These are phyloP conservation scores for Astyanax mexicanus DNA, from an alignment of 2,797 vertebrate genomes.

Conservation along the genomic window DNA sequence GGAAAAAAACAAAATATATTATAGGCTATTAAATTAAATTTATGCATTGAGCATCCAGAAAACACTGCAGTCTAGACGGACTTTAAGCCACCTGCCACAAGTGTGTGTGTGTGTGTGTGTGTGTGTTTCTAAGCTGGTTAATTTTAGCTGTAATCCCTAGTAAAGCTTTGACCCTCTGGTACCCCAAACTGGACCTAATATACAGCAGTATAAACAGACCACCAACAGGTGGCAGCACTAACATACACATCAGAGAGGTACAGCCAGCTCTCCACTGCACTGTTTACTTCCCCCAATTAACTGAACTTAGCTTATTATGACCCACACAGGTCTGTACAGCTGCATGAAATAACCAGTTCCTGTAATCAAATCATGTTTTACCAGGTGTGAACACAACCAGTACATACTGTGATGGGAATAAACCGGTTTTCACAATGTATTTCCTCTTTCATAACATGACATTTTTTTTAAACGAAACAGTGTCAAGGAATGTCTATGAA, in stretches of 20 bases:
- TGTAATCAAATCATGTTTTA: too few species aligned
- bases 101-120: not conserved
- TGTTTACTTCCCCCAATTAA: too few species aligned
- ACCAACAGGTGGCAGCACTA: conserved; percentile 74
- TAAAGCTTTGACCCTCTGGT: conserved; percentile 60
- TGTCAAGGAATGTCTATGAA: too few species aligned
- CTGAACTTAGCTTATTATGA: too few species aligned
- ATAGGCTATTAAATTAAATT: too few species aligned
- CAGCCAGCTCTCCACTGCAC: conserved; percentile 17
- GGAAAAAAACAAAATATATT: too few species aligned
- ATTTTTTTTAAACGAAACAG: too few species aligned
- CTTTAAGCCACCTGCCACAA: conserved; percentile 51
- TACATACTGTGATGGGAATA: too few species aligned
- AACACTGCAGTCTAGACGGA: conserved; percentile 56
- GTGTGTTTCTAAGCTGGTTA: conserved; percentile 60
- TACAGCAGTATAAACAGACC: not conserved
- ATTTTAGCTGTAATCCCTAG: conserved; percentile 75
- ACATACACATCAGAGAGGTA: conserved; percentile 5
- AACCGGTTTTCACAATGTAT: too few species aligned
- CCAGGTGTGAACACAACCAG: too few species aligned
- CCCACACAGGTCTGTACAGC: not conserved
- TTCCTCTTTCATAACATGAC: too few species aligned
- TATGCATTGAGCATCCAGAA: too few species aligned
- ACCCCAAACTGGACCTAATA: conserved; percentile 12
- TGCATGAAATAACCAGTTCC: not conserved